These are phyloP conservation scores for Myotis findleyi DNA, from an alignment of 2,797 vertebrate species.

Conservation along the genomic window DNA sequence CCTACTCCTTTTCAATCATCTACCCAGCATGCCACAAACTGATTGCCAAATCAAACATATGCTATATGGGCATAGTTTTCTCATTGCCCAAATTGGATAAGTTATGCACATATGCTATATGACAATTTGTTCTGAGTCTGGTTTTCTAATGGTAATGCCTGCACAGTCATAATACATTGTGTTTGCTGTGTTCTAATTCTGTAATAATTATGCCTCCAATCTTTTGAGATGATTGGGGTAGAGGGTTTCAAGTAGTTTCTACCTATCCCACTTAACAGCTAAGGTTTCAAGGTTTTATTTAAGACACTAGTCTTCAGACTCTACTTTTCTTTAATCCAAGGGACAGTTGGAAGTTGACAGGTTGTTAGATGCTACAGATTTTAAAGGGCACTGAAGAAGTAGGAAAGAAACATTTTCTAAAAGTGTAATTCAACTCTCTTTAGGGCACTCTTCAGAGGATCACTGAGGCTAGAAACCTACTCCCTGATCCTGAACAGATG, in stretches of 20 bases:
- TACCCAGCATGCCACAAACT: not conserved
- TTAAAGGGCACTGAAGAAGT: not conserved
- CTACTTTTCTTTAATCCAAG: not conserved
- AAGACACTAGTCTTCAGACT: not conserved
- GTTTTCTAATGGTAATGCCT: conserved; percentile 27
- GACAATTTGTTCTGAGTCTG: not conserved
- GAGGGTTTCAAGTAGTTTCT: not conserved
- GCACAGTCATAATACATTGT: not conserved
- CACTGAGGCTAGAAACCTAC: not conserved
- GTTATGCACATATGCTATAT: not conserved
- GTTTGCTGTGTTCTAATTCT: not conserved
- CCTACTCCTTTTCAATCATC: not conserved
- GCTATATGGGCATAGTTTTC: not conserved
- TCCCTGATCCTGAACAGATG: not conserved
- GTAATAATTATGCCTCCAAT: not conserved
- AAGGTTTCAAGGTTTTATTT: not conserved
- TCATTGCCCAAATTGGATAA: not conserved
- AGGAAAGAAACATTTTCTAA: not conserved
- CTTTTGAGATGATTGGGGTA: not conserved
- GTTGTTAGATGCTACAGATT: not conserved
- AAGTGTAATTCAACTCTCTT: not conserved
- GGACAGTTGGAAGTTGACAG: not conserved
- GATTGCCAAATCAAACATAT: not conserved
- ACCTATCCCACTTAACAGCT: not conserved
- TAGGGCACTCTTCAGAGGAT: not conserved